phyloP scores from a whole-genome alignment of 2,113 vertebrate genomes.

The Phasianus colchicus region DNA sequence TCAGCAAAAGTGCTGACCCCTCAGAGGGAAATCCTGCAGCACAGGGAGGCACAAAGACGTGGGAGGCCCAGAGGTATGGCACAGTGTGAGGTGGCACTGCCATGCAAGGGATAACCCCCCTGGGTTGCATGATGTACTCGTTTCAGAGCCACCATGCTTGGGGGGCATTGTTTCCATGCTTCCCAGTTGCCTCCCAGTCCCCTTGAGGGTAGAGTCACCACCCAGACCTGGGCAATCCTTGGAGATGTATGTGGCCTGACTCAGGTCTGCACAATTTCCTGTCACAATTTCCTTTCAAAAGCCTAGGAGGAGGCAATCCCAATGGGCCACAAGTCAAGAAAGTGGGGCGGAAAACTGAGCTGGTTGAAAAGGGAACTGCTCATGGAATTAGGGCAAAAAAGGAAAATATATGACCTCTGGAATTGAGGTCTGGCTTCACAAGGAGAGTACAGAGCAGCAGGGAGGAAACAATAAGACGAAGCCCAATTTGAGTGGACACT shows the following conservation, averaged over 20 bases:
- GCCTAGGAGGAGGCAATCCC: no score
- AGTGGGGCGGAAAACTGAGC: no score
- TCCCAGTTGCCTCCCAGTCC: not conserved
- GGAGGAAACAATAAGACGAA: no score
- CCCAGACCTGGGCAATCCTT: not conserved
- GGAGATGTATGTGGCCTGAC: not conserved
- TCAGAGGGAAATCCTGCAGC: not conserved
- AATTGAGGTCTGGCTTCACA: no score
- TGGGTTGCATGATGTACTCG: not conserved
- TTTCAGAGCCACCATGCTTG: not conserved
- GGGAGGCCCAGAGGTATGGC: not conserved
- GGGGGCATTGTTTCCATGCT: not conserved
- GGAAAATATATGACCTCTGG: no score
- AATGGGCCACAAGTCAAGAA: no score
- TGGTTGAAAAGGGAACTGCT: no score
- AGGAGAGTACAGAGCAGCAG: no score
- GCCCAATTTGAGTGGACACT: not conserved
- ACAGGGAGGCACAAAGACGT: fast-evolving
- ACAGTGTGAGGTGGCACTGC: not conserved
- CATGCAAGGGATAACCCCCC: not conserved
- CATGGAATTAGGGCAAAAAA: no score
- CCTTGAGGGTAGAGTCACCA: not conserved
- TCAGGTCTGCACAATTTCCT: not conserved
- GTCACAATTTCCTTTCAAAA: not conserved
- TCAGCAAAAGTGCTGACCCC: not conserved